Conservation (phyloP, 1,140 invertebrate species). For the Dolichoris vasculosae region DNA sequence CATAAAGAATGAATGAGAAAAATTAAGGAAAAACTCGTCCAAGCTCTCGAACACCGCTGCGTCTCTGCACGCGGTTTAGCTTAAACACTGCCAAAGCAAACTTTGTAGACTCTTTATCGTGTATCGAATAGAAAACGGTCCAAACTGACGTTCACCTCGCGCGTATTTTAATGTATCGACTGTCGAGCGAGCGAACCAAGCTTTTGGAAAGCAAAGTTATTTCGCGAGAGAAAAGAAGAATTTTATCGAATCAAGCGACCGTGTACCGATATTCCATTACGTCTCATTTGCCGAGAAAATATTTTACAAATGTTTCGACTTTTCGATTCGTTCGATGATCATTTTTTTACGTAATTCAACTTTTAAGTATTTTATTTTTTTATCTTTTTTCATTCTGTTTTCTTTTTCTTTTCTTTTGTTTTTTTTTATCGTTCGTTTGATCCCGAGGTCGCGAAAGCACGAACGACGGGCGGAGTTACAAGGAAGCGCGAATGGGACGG, state of each 20-base stretch:
- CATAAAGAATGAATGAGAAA: neutral
- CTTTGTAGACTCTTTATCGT: slow-evolving; percentile 42
- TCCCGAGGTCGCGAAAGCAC: neutral
- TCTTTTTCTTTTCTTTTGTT: no score
- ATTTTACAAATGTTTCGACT: neutral
- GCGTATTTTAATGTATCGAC: slow-evolving; percentile 10
- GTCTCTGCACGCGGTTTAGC: slow-evolving; percentile 3
- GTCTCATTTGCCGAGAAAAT: neutral
- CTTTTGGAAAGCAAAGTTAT: neutral
- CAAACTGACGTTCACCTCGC: slow-evolving; percentile 39
- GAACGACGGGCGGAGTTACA: neutral
- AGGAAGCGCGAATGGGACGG: neutral
- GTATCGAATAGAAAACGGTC: neutral
- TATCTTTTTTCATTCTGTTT: no score
- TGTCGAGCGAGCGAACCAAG: neutral
- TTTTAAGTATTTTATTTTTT: no score
- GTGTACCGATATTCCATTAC: neutral
- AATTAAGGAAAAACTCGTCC: slow-evolving; percentile 28
- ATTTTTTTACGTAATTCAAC: no score
- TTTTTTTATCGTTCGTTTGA: no score
- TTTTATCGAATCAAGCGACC: neutral
- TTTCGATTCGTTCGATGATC: neutral
- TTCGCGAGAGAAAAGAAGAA: neutral
- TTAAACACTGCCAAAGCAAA: slow-evolving; percentile 51
- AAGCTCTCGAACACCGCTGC: slow-evolving; percentile 19